Evolutionary conservation across 2,797 vertebrate genomes (phyloP), one percentile per base, ranked within the genome.

Genomic region (Sternarchorhynchus goeldii): DNA sequence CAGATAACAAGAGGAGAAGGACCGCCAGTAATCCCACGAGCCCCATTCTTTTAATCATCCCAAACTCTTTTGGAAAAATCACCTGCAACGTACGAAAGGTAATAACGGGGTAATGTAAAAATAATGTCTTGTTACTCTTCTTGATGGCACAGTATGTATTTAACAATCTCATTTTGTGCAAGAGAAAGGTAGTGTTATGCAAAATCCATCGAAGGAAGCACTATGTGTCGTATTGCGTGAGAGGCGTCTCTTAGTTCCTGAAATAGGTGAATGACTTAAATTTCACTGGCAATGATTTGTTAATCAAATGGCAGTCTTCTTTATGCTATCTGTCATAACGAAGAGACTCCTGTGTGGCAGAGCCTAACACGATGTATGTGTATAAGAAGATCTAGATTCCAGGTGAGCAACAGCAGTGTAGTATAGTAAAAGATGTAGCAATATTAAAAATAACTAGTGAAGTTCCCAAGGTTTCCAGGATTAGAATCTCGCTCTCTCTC

Each of bases 21-120:
- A 93, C 93, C 0, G 93, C 93, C 70, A 94, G 94, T 31, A 92
- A 94, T 84, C 93, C 94, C 55, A 89, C 87, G 59, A 91, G 91
- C 57, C 93, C 94, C 0, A 83, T 95, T 14, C 91, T 95, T 4
- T 89, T 95, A 76, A 90, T 95, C 83, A 89, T 95, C 69, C 94
- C 94, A 4, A 95, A 94, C 89, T 94, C 94, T 14, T 94, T 94
- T 77, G 94, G 94, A 50, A 95, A 91, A 88, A 93, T 95, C 80
- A 95, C 93, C 8, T 89, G 92, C 73, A 95, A 92, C 85, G 89
- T 93, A 57, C 65, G 92, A 4, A 92, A 94, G 94, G 94, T 94
- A 94, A 90, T 16, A 16, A 29, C 56, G 20, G 32, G 14, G 64
- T 29, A 6, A 21, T 12, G 63, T 41, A 2, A 5, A 3, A n/a